Evolutionary conservation across 2,113 vertebrate species (phyloP), one percentile per base, ranked within the genome.

Genomic region (Gavia stellata): DNA sequence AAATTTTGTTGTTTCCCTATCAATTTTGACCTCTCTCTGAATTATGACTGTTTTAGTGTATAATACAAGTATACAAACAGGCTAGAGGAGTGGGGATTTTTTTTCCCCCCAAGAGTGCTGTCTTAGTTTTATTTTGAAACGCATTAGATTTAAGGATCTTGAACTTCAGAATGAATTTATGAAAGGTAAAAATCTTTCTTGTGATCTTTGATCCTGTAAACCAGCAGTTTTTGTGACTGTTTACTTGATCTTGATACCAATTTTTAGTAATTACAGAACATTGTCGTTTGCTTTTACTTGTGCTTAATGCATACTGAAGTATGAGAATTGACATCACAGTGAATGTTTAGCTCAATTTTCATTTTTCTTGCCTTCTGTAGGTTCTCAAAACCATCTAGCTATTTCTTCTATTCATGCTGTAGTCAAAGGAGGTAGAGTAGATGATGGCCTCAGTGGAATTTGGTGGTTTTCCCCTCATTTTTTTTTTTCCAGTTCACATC

Each of bases 51-150:
- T 88, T 79, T 61, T 13, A 59, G n/a, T 31, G 2, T 63, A 2
- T 55, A 45, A 55, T 70, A 25, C 17, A n/a, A 24, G 25, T 31
- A 5, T 74, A 47, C 8, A 38, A 18, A 38, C 15, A 49, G n/a
- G 11, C 23, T 58, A 38, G 33, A 82, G 24, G 34, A 61, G 50
- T 50, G 31, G 28, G 19, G 17, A 14, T 55, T 75, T 42, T 7
- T 14, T 14, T 11, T 0, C 34, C 14, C 25, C 29, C 4, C 13
- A 33, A 1, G 19, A 74, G 7, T 70, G 7, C 4, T 2, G 2
- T 47, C 28, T 44, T 90, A 55, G 31, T 80, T 90, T 74, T 93
- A 15, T 72, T 40, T 81, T 67, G 13, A 71, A 66, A 58, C 1
- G 2, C 13, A 2, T 47, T 79, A 59, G 28, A 34, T 36, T 4